Conservation (phyloP, 1,140 invertebrate species). For the Tetragonula clypearis region DNA sequence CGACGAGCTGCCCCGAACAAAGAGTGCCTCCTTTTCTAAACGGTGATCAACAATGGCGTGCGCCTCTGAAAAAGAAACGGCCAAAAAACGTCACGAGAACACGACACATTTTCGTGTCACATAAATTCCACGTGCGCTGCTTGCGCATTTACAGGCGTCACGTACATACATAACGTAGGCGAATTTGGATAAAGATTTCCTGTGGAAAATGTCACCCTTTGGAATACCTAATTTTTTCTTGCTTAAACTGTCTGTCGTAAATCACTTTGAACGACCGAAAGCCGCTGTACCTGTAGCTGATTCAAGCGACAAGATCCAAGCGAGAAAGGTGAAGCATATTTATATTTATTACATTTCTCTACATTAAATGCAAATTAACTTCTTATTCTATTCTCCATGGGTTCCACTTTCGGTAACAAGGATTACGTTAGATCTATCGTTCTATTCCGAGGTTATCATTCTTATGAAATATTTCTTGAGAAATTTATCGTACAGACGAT, state of each 20-base stretch:
- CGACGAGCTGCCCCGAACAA: neutral
- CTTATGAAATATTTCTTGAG: too few species aligned
- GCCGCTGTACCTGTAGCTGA: neutral
- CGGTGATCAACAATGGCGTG: conserved; percentile 28
- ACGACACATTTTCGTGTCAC: conserved; percentile 25
- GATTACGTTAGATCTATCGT: too few species aligned
- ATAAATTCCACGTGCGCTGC: conserved; percentile 19
- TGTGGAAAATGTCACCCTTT: neutral
- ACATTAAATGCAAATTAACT: too few species aligned
- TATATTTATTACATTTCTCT: too few species aligned
- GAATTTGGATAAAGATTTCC: conserved; percentile 15
- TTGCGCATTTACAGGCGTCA: neutral
- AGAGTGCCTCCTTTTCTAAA: conserved; percentile 2
- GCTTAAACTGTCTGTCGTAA: neutral
- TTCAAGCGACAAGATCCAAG: neutral
- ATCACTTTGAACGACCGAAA: neutral
- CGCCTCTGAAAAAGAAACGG: conserved; percentile 18
- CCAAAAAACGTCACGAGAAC: conserved; percentile 5
- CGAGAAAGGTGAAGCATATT: too few species aligned
- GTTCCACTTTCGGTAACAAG: too few species aligned
- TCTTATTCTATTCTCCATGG: too few species aligned
- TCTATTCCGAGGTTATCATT: too few species aligned
- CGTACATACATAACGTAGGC: neutral
- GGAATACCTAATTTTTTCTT: neutral
- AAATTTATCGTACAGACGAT: too few species aligned